Evolutionary conservation across 2,113 vertebrate species (phyloP).

Genomic region (Callipepla squamata): DNA sequence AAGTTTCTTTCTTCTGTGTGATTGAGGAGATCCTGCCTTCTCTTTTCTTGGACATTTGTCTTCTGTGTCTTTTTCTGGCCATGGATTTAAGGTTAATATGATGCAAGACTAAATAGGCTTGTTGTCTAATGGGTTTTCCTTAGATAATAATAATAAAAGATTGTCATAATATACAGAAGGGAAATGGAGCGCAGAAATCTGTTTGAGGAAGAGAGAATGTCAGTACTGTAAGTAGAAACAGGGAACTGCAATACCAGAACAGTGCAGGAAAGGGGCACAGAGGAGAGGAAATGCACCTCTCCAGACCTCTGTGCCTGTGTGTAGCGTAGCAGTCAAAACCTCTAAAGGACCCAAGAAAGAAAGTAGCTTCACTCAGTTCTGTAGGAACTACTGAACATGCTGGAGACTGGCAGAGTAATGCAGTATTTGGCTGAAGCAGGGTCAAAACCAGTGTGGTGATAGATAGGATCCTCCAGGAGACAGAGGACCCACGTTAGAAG

Average conservation of each 20-base stretch:
- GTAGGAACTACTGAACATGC: neutral
- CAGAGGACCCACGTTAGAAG: neutral
- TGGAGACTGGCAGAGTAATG: neutral
- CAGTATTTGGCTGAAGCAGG: neutral
- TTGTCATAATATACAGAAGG: neutral
- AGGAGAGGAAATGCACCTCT: neutral
- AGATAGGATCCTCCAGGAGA: neutral
- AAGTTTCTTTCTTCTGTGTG: neutral
- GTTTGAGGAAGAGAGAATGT: neutral
- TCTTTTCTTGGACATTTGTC: neutral
- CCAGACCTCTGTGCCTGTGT: accelerated
- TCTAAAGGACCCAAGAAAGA: neutral
- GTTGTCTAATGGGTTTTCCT: neutral
- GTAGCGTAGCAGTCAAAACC: neutral
- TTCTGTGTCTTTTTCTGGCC: neutral
- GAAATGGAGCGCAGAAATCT: neutral
- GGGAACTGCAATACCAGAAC: neutral
- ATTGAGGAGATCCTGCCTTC: neutral
- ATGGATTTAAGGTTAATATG: neutral
- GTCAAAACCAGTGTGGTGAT: neutral
- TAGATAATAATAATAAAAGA: neutral
- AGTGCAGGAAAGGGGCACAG: neutral
- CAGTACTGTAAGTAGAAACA: neutral
- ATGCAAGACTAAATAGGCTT: neutral
- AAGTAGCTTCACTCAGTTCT: accelerated